Evolutionary conservation across 2,113 vertebrate genomes (phyloP).

Genomic region (Hypanus sabinus): DNA sequence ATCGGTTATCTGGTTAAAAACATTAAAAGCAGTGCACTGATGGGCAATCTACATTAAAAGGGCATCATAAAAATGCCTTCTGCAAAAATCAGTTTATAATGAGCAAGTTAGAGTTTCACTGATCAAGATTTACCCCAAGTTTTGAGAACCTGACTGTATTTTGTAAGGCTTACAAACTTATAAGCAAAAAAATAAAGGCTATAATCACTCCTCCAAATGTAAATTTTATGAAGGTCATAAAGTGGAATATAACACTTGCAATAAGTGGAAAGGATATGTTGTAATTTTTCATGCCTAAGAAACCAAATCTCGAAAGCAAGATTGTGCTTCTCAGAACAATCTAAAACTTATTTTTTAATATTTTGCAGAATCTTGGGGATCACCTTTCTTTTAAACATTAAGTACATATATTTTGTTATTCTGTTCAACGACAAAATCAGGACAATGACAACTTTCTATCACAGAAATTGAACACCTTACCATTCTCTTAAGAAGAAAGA

Average conservation of each 20-base stretch:
- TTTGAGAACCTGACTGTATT: background rate
- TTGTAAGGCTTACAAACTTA: background rate
- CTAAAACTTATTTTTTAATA: background rate
- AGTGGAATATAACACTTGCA: background rate
- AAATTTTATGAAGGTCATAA: slow-evolving; percentile 2
- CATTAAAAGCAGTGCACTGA: background rate
- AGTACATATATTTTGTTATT: background rate
- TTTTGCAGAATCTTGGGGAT: background rate
- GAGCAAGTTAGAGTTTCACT: background rate
- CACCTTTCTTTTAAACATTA: background rate
- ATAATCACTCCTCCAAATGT: background rate
- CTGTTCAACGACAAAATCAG: background rate
- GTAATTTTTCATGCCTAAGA: background rate
- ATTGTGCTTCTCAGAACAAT: background rate
- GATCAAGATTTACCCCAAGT: background rate
- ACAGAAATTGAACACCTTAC: background rate
- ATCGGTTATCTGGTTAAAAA: background rate
- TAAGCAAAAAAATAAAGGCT: background rate
- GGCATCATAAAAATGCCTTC: background rate
- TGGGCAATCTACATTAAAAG: background rate
- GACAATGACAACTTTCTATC: background rate
- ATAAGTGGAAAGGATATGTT: background rate
- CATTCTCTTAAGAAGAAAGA: background rate
- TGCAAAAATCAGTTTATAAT: background rate
- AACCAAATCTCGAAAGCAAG: slow-evolving; percentile 19